phyloP scores from a whole-genome alignment of 1,140 invertebrate genomes.

The Eciton burchellii region DNA sequence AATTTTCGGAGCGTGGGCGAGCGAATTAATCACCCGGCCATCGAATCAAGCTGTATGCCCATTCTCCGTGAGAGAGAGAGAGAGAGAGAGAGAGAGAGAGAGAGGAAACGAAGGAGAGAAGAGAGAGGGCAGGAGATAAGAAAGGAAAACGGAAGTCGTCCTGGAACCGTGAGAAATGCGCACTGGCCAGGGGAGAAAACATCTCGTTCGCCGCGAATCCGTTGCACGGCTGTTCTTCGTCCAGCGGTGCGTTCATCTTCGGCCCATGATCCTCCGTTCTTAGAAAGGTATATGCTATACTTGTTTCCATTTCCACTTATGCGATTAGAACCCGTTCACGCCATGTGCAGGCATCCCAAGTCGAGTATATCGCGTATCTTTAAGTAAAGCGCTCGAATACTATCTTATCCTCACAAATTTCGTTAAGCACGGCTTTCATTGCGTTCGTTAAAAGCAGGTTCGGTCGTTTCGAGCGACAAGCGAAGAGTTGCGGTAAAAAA shows the following conservation, averaged over 20 bases:
- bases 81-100: too few relatives aligned
- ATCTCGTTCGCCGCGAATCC: constrained; percentile 36
- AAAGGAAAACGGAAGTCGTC: constrained; percentile 63
- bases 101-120: too few relatives aligned
- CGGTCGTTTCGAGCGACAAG: neutral
- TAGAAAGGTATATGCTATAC: constrained; percentile 77
- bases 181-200: constrained; percentile 15
- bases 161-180: constrained; percentile 74
- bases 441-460: neutral
- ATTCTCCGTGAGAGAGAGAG: neutral
- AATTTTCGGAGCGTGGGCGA: constrained; percentile 55
- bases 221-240: constrained; percentile 61
- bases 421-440: neutral
- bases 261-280: constrained; percentile 69
- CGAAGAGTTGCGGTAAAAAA: constrained; percentile 1
- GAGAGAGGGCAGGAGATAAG: neutral
- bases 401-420: neutral
- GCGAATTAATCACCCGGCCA: constrained; percentile 60
- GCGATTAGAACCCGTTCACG: constrained; percentile 80
- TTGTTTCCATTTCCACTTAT: constrained; percentile 84
- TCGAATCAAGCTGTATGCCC: constrained; percentile 45
- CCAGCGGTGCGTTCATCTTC: constrained; percentile 54
- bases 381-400: neutral
- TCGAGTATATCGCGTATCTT: neutral
- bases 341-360: constrained; percentile 53